These are phyloP conservation scores for Peromyscus melanophrys DNA, from an alignment of 2,797 vertebrate species.

Conservation along the genomic window DNA sequence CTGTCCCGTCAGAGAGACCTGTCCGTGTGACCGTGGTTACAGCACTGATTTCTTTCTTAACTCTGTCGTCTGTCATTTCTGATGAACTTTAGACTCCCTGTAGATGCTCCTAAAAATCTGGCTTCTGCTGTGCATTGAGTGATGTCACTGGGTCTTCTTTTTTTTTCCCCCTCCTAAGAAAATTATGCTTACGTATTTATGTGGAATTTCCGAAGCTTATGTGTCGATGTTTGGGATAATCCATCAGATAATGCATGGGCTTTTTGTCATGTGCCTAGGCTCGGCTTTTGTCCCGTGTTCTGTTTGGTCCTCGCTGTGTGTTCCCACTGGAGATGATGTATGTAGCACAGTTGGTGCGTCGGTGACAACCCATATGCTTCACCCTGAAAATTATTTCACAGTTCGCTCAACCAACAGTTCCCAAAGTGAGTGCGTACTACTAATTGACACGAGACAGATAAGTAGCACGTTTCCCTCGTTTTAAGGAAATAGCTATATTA, in stretches of 20 bases:
- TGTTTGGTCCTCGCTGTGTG: constrained; percentile 56
- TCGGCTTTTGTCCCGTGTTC: constrained; percentile 59
- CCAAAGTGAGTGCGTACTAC: constrained; percentile 27
- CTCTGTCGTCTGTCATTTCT: constrained; percentile 55
- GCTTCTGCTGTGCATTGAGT: constrained; percentile 73
- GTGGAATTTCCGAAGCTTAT: constrained; percentile 81
- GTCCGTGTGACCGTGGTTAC: constrained; percentile 76
- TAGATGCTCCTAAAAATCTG: constrained; percentile 74
- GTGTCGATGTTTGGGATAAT: constrained; percentile 70
- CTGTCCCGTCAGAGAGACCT: constrained; percentile 69
- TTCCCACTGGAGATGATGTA: constrained; percentile 74
- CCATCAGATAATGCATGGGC: constrained; percentile 77
- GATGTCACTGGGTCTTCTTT: constrained; percentile 71
- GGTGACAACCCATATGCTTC: constrained; percentile 46
- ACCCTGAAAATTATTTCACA: constrained; percentile 71
- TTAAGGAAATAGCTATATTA: constrained; percentile 49
- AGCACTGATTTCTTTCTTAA: constrained; percentile 51
- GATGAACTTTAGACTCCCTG: constrained; percentile 26
- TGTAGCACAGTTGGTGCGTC: not conserved
- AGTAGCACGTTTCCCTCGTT: constrained; percentile 45
- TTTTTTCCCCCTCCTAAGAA: constrained; percentile 79
- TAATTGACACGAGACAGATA: constrained; percentile 52
- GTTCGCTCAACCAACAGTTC: constrained; percentile 42
- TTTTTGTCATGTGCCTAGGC: constrained; percentile 42
- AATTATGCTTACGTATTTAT: constrained; percentile 51